Conservation (phyloP, 2,797 vertebrate species). For the Mormyrus proboscirostris region DNA sequence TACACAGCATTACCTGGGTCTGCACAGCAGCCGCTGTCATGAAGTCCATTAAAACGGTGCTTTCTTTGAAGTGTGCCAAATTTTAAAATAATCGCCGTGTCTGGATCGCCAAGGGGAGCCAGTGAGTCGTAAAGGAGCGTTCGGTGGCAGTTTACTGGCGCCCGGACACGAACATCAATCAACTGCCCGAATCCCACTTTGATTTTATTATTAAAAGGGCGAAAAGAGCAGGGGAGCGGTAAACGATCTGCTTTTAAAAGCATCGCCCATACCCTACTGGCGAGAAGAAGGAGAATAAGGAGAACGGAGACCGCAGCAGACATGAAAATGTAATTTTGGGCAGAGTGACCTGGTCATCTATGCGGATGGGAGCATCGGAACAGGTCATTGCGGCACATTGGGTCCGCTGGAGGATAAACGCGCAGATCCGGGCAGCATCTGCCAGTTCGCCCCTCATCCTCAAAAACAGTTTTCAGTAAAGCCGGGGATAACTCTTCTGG, state of each 20-base stretch:
- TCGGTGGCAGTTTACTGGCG: neutral
- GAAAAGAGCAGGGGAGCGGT: neutral
- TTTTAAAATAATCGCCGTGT: neutral
- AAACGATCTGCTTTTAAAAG: neutral
- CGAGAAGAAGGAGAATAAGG: neutral
- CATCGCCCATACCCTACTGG: neutral
- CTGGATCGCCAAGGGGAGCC: neutral
- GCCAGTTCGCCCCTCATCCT: neutral
- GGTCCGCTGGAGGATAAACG: neutral
- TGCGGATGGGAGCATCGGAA: neutral
- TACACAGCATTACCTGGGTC: neutral
- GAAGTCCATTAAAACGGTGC: neutral
- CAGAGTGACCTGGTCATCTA: neutral
- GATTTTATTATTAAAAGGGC: neutral
- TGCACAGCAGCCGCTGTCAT: neutral
- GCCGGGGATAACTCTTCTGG: neutral
- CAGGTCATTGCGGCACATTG: neutral
- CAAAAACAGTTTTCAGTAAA: neutral
- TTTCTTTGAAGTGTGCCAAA: neutral
- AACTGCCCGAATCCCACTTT: neutral
- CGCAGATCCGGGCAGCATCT: neutral
- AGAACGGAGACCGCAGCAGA: neutral
- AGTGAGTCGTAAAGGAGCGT: neutral
- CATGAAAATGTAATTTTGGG: neutral
- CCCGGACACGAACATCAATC: neutral